Conservation (phyloP, 1,140 invertebrate genomes). For the Metaphire vulgaris region DNA sequence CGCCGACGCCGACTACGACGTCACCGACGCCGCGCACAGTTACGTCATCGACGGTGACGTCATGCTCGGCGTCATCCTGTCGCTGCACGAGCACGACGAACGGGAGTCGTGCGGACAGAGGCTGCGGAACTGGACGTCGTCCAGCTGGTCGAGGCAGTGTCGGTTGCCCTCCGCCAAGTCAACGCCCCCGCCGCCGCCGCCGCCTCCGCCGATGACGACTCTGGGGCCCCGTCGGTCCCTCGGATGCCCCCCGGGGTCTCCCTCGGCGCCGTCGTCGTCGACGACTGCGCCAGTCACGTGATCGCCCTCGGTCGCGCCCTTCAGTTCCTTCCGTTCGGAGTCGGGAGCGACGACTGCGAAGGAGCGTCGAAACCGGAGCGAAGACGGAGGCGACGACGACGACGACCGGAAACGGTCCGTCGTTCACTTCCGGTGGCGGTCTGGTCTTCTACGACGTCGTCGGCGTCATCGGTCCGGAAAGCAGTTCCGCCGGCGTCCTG, state of each 20-base stretch:
- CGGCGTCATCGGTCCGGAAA: constrained; percentile 27
- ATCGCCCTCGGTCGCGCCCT: constrained; percentile 18
- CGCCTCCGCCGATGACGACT: no score
- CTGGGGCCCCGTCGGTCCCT: no score
- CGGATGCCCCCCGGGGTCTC: neutral
- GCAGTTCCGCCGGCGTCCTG: constrained; percentile 30
- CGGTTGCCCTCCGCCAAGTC: constrained; percentile 15
- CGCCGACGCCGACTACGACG: no score
- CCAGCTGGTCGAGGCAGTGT: constrained; percentile 26
- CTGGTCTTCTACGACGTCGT: constrained; percentile 16
- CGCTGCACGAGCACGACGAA: constrained; percentile 13
- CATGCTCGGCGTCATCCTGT: constrained; percentile 16
- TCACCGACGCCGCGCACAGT: neutral
- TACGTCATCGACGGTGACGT: neutral
- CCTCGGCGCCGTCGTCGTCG: constrained; percentile 23
- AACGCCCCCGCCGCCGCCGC: neutral
- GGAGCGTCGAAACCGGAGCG: neutral
- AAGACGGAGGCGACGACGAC: neutral
- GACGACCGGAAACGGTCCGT: neutral
- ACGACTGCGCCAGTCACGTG: constrained; percentile 26
- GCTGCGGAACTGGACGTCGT: constrained; percentile 24
- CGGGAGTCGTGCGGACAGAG: constrained; percentile 7
- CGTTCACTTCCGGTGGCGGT: neutral
- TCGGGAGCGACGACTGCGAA: neutral
- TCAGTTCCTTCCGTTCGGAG: constrained; percentile 20